These are phyloP conservation scores for Panopea generosa DNA, from an alignment of 2,888 invertebrate genomes.

Conservation along the genomic window DNA sequence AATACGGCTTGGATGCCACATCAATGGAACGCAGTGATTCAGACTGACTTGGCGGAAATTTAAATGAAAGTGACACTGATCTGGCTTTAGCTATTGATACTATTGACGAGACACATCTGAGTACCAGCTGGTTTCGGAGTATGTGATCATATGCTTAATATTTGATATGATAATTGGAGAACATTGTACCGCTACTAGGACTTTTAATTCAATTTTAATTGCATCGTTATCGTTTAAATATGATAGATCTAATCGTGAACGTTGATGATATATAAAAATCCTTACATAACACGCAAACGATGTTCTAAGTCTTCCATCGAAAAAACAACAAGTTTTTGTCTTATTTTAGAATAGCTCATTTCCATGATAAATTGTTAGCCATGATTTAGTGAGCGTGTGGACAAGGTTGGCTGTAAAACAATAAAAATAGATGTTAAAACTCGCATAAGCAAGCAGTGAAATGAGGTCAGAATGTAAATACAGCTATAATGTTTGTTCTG, in stretches of 20 bases:
- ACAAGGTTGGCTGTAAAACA: constrained; percentile 29
- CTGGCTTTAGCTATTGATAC: constrained; percentile 27
- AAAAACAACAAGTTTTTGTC: background rate
- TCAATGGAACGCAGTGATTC: constrained; percentile 37
- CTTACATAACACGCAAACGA: background rate
- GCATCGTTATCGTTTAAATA: background rate
- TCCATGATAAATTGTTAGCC: constrained; percentile 32
- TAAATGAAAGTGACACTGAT: constrained; percentile 38
- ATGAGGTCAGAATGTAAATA: constrained; percentile 39
- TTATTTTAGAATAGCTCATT: too few species aligned
- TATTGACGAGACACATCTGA: constrained; percentile 12
- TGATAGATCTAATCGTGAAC: background rate
- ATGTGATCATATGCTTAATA: background rate
- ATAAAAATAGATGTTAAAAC: constrained; percentile 48
- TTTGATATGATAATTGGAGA: too few species aligned
- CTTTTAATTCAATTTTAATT: background rate
- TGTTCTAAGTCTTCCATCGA: background rate
- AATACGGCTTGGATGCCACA: constrained; percentile 18
- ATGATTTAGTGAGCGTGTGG: constrained; percentile 30
- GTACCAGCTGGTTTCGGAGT: constrained; percentile 18
- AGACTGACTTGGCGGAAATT: constrained; percentile 28
- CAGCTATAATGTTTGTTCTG: background rate
- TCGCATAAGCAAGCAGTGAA: constrained; percentile 40
- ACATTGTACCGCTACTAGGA: too few species aligned
- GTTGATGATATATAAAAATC: background rate